phyloP scores from a whole-genome alignment of 2,888 invertebrate species.

The Microctonus brassicae region DNA sequence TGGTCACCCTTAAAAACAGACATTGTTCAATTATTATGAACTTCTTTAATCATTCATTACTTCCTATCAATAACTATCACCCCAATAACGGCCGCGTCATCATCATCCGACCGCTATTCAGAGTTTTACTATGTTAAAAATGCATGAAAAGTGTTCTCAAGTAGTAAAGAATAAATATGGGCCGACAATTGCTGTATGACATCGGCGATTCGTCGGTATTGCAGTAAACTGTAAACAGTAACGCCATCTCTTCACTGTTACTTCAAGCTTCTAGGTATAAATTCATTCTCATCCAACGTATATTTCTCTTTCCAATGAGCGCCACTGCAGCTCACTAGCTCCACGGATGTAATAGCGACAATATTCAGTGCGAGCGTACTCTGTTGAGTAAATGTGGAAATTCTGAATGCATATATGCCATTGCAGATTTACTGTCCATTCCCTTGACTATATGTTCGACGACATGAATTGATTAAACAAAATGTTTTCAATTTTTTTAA shows the following conservation, averaged over 20 bases:
- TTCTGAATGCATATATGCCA: not conserved
- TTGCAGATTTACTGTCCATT: not conserved
- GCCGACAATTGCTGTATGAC: conserved; percentile 47
- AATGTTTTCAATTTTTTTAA: not conserved
- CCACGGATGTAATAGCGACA: conserved; percentile 1
- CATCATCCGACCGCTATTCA: no score
- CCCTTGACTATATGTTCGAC: not conserved
- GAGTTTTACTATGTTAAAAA: conserved; percentile 25
- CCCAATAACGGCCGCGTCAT: no score
- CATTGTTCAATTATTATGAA: no score
- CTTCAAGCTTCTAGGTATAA: not conserved
- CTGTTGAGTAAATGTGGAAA: conserved; percentile 27
- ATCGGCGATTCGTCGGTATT: conserved; percentile 59
- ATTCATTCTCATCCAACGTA: conserved; percentile 24
- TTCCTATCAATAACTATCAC: no score
- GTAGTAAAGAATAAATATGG: conserved; percentile 32
- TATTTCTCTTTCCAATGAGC: conserved; percentile 8
- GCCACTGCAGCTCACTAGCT: conserved; percentile 28
- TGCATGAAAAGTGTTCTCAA: conserved; percentile 12
- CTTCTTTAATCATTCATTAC: no score
- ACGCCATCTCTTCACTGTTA: conserved; percentile 43
- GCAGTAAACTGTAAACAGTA: conserved; percentile 36
- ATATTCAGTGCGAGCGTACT: conserved; percentile 8
- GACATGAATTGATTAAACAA: not conserved
- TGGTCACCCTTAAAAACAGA: no score